Percentiles rank a stretch among this genome's conserved stretches.
These are phyloP conservation scores for Grammomys dolichurus DNA, from an alignment of 2,113 vertebrate species.

Conservation along the genomic window DNA sequence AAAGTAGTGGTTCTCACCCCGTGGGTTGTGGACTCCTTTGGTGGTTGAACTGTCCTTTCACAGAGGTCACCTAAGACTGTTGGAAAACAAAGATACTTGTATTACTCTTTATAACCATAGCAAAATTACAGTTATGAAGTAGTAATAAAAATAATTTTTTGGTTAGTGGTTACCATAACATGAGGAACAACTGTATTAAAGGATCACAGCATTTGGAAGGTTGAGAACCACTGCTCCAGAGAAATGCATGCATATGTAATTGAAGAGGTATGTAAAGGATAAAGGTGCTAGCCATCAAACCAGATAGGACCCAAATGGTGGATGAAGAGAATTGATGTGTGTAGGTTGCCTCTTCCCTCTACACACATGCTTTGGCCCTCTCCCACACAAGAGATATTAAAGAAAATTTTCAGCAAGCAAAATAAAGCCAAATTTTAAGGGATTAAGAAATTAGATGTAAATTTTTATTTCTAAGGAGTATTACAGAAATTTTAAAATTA, in stretches of 20 bases:
- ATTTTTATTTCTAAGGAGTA: constrained; percentile 28
- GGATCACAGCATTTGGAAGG: background rate
- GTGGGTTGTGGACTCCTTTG: background rate
- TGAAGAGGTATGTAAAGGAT: background rate
- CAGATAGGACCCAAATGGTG: background rate
- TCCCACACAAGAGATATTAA: background rate
- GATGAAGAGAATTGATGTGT: background rate
- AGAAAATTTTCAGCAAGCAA: constrained; percentile 29
- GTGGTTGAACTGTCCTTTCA: too few species aligned
- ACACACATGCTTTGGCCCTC: background rate
- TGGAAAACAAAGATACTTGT: too few species aligned
- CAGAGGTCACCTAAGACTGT: too few species aligned
- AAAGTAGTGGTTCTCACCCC: background rate
- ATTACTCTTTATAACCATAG: too few species aligned
- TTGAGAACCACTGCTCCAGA: background rate
- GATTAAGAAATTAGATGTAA: constrained; percentile 46
- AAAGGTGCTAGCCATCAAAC: background rate
- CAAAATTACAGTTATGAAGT: too few species aligned
- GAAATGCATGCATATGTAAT: background rate
- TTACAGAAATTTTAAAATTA: constrained; percentile 29
- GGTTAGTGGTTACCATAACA: background rate
- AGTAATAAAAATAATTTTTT: background rate
- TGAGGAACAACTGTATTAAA: background rate
- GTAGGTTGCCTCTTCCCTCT: background rate
- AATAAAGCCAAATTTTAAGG: constrained; percentile 25